Conservation (phyloP, 1,140 invertebrate genomes). For the Lordiphosa collinella region DNA sequence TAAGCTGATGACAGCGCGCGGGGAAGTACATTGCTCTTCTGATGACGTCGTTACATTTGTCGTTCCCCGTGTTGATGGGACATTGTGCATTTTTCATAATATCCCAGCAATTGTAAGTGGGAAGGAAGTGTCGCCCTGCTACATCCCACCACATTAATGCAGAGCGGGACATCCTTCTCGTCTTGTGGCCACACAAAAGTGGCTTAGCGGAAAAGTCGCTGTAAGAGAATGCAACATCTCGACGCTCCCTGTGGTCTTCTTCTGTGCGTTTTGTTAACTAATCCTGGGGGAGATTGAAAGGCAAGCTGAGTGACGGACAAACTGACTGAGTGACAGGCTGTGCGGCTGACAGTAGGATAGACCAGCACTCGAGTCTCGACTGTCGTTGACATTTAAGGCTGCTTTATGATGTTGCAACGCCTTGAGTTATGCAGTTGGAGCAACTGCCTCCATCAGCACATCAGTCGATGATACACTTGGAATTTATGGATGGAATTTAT, state of each 20-base stretch:
- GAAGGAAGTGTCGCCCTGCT: constrained; percentile 20
- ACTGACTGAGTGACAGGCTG: constrained; percentile 11
- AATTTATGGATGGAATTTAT: constrained; percentile 7
- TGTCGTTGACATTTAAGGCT: no score
- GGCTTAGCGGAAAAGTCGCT: constrained; percentile 37
- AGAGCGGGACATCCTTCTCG: constrained; percentile 17
- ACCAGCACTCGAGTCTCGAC: neutral
- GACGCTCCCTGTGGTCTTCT: neutral
- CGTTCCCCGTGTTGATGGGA: constrained; percentile 54
- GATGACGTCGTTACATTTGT: constrained; percentile 43
- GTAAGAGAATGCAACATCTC: constrained; percentile 17
- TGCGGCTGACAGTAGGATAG: constrained; percentile 12
- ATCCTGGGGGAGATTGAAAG: constrained; percentile 41
- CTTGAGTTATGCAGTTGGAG: no score
- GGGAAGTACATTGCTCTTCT: constrained; percentile 15
- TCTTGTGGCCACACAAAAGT: constrained; percentile 33
- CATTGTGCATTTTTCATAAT: constrained; percentile 71
- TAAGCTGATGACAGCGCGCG: constrained; percentile 51
- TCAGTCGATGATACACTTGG: constrained; percentile 47
- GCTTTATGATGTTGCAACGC: no score
- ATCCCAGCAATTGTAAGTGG: constrained; percentile 46
- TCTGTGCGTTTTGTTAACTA: constrained; percentile 42
- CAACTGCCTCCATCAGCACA: constrained; percentile 6
- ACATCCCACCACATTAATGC: constrained; percentile 37
- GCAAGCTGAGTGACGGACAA: constrained; percentile 27